These are phyloP conservation scores for human (Homo sapiens) DNA, from an alignment of 2,113 vertebrate genomes.

Conservation along the genomic window GRCh38 chr1:83113001-83113500, in stretches of 20 bases:
- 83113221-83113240: neutral
- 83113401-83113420: neutral
- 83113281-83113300: neutral
- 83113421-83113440: neutral
- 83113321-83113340: neutral
- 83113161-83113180: neutral
- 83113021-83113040: neutral
- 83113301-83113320: neutral
- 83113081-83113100: neutral
- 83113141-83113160: neutral
- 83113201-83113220: neutral
- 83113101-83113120: neutral
- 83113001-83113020: neutral
- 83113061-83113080: neutral
- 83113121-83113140: neutral
- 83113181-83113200: neutral
- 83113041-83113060: neutral
- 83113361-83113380: neutral
- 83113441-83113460: neutral
- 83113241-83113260: neutral
- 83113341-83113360: neutral
- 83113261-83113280: neutral
- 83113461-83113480: neutral
- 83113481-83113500: neutral
- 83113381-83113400: neutral